Evolutionary conservation across 2,113 vertebrate genomes (phyloP).

Genomic region (Toxostoma redivivum): DNA sequence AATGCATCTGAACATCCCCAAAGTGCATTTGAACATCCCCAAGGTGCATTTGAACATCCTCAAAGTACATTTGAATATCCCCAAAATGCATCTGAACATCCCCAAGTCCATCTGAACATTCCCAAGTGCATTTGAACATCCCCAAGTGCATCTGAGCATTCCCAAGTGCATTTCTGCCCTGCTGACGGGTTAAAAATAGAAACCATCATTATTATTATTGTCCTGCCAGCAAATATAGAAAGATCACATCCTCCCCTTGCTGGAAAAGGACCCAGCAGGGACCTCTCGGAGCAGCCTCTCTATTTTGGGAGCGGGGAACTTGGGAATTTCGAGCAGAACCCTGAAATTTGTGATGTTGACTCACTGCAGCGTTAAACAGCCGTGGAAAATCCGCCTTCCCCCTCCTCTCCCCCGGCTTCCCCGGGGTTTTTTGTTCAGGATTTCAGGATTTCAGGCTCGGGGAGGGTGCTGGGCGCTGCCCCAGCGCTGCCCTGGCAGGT

Average conservation of each 20-base stretch:
- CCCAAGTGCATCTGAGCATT: no score
- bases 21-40: no score
- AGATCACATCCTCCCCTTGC: not conserved
- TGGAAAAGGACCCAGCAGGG: not conserved
- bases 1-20: not conserved
- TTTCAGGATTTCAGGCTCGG: not conserved
- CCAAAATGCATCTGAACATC: no score
- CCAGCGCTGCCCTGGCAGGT: not conserved
- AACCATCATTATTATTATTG: not conserved
- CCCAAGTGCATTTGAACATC: no score
- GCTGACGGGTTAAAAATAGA: not conserved
- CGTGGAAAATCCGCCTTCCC: not conserved
- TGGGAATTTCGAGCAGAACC: not conserved
- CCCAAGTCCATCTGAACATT: no score
- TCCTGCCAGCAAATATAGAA: conserved; percentile 11
- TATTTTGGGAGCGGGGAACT: not conserved
- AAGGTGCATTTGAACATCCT: no score
- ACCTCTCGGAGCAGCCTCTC: not conserved
- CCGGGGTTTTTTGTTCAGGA: not conserved
- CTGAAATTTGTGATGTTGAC: accelerated
- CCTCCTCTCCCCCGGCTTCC: not conserved
- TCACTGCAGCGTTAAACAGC: not conserved
- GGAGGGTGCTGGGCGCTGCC: not conserved
- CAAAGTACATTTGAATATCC: no score
- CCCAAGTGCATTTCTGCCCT: not conserved